Evolutionary conservation across 2,113 vertebrate genomes (phyloP).

Genomic region (Oreochromis aureus): DNA sequence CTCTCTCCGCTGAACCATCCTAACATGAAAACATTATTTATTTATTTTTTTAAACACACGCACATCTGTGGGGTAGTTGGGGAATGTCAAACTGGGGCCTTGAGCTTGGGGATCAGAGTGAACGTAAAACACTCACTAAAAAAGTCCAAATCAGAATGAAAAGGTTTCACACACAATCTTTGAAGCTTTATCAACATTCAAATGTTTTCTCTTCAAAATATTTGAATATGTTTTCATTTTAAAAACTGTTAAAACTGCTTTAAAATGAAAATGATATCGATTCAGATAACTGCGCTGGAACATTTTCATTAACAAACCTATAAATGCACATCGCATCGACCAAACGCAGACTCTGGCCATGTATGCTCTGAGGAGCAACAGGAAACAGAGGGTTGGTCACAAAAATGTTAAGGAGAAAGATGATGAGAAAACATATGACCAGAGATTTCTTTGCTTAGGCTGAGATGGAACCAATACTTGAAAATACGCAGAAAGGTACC

Average conservation of each 20-base stretch:
- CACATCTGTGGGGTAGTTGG: not conserved
- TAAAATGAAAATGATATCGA: not conserved
- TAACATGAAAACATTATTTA: not conserved
- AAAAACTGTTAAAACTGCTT: not conserved
- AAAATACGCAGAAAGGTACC: not conserved
- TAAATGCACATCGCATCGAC: not conserved
- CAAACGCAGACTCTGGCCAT: not conserved
- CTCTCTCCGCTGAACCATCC: not conserved
- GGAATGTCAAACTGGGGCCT: not conserved
- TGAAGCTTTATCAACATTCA: not conserved
- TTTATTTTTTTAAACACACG: not conserved
- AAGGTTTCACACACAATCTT: not conserved
- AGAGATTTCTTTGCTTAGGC: not conserved
- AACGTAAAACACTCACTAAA: not conserved
- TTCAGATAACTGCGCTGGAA: not conserved
- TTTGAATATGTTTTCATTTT: not conserved
- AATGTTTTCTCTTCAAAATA: not conserved
- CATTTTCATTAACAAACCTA: not conserved
- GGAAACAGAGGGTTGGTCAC: not conserved
- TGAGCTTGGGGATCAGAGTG: not conserved
- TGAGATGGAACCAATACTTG: not conserved
- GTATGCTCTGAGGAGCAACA: not conserved
- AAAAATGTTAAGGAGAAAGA: not conserved
- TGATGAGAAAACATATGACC: not conserved
- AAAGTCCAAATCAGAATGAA: not conserved